These are phyloP conservation scores for Barnardius zonarius DNA, from an alignment of 2,113 vertebrate genomes.

Conservation along the genomic window DNA sequence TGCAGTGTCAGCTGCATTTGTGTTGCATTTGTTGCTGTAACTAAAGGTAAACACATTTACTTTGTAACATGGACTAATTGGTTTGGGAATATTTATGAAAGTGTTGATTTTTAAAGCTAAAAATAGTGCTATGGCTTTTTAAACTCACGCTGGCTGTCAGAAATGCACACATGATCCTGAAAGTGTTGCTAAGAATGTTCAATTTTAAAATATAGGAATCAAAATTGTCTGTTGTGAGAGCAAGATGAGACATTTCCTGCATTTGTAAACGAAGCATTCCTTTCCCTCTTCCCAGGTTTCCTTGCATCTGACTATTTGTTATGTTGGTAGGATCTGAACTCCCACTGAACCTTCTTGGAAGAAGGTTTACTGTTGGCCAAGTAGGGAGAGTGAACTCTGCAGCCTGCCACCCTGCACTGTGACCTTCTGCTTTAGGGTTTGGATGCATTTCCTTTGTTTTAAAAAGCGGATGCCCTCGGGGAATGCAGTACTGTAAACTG, in stretches of 20 bases:
- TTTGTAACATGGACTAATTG: slow-evolving; percentile 71
- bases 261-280: slow-evolving; percentile 21
- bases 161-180: slow-evolving; percentile 58
- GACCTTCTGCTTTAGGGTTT: slow-evolving; percentile 10
- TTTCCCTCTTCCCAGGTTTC: neutral
- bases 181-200: slow-evolving; percentile 74
- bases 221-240: slow-evolving; percentile 66
- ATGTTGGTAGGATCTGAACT: neutral
- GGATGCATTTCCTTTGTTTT: neutral
- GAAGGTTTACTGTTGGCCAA: neutral
- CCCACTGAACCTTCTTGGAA: slow-evolving; percentile 32
- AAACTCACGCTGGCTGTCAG: slow-evolving; percentile 70
- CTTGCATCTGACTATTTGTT: neutral
- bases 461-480: neutral
- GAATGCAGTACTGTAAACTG: neutral
- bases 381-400: neutral
- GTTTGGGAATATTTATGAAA: slow-evolving; percentile 79
- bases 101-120: slow-evolving; percentile 73
- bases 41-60: slow-evolving; percentile 70
- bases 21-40: slow-evolving; percentile 37
- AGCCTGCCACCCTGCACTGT: neutral
- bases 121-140: slow-evolving; percentile 67
- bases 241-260: slow-evolving; percentile 50
- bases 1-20: neutral
- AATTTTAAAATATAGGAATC: slow-evolving; percentile 65